Percentiles rank a stretch among this genome's conserved stretches.
Conservation (phyloP, 2,113 vertebrate species). For the Columbina picui region DNA sequence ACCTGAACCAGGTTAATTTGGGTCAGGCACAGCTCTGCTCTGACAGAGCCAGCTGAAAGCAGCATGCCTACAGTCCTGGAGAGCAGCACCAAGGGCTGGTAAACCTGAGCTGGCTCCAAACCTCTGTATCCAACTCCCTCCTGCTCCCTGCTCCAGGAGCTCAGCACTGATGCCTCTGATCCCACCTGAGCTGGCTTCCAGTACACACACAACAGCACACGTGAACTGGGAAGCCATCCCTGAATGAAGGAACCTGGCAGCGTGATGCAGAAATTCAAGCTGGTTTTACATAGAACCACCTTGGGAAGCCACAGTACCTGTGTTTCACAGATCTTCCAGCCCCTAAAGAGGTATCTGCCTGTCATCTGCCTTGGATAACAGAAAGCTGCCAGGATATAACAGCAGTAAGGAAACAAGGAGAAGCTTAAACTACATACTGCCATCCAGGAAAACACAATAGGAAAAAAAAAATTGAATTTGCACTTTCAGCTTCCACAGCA, state of each 20-base stretch:
- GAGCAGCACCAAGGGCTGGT: background rate
- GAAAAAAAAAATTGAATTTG: background rate
- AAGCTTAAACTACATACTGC: background rate
- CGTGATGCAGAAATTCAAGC: background rate
- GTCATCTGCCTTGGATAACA: background rate
- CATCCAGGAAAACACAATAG: background rate
- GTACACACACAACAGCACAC: accelerated
- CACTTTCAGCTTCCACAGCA: background rate
- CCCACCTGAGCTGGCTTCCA: background rate
- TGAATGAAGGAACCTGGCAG: accelerated
- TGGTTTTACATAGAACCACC: background rate
- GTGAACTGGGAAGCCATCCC: background rate
- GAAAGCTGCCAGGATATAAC: background rate
- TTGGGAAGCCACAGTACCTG: background rate
- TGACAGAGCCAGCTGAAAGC: background rate
- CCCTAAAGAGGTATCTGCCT: too few relatives aligned
- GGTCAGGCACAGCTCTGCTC: background rate
- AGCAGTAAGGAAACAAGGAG: background rate
- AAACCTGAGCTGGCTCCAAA: background rate
- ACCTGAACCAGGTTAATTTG: background rate
- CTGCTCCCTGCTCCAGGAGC: background rate
- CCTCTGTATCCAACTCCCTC: background rate
- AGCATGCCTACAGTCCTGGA: accelerated
- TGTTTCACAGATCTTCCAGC: background rate
- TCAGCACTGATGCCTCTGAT: background rate